Evolutionary conservation across 2,888 invertebrate genomes (phyloP).

Genomic region (Erebia ligea): DNA sequence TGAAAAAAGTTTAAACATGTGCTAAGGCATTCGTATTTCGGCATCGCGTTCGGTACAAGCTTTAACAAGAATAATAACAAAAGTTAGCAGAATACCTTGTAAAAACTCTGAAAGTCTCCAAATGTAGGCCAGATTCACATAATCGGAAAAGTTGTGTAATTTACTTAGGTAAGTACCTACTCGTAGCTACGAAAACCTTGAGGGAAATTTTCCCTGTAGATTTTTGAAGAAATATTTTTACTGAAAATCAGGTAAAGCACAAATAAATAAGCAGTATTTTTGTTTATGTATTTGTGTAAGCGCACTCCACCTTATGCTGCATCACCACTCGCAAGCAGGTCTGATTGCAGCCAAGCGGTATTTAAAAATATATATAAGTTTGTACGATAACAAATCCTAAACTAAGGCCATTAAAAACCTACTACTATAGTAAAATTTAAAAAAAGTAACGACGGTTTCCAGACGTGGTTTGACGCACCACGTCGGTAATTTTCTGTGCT

Average conservation of each 20-base stretch:
- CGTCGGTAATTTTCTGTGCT: too few species aligned
- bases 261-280: not conserved
- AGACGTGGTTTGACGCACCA: too few species aligned
- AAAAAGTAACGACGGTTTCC: too few species aligned
- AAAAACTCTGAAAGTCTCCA: not conserved
- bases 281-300: too few species aligned
- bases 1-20: not conserved
- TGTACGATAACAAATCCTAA: too few species aligned
- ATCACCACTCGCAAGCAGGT: too few species aligned
- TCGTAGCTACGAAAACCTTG: not conserved
- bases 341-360: too few species aligned
- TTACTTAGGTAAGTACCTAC: not conserved
- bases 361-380: too few species aligned
- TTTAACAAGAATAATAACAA: conserved; percentile 6
- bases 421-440: too few species aligned
- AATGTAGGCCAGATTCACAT: not conserved
- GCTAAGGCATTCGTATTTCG: not conserved
- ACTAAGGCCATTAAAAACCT: too few species aligned
- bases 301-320: too few species aligned
- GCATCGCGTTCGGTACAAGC: not conserved
- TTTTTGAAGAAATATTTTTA: not conserved
- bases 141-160: conserved; percentile 12
- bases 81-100: conserved; percentile 6
- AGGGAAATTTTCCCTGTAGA: not conserved
- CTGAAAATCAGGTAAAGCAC: not conserved